Evolutionary conservation across 2,113 vertebrate genomes (phyloP), one percentile per base, ranked within the genome.

Genomic region (Amblyornis subalaris): DNA sequence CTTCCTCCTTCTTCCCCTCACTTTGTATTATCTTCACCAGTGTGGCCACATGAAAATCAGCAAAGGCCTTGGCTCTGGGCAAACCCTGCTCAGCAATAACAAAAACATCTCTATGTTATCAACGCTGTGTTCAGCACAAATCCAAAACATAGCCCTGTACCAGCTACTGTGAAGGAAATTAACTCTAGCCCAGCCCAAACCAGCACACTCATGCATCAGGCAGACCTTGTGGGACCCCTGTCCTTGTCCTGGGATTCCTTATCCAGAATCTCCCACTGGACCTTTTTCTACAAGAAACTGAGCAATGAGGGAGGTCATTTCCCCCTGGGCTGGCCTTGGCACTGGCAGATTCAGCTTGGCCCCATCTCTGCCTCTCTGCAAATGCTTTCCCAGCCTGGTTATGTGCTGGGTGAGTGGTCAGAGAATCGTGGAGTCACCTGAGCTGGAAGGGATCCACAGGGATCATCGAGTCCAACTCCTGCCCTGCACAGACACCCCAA

Each of bases 401-500:
- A 10, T 24, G 26, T 50, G 50, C 50, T 88, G 24, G 8, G 7
- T 20, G 44, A 66, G 28, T 3, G 45, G 15, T 13, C 60, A 66
- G 15, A 45, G 45, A 51, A 51, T 29, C 28, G 8, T 8, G 33
- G 36, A 50, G 23, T 26, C 45, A 28, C 35, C 51, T 29, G 51
- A 58, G 20, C 38, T 53, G 28, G 38, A 44, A 66, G 33, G 16
- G 36, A 45, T 19, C 15, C 60, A 42, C 38, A 66, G 25, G 45
- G 28, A 25, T 60, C 16, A 53, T 21, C 10, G 10, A 60, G 28
- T 22, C 28, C 38, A 60, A 5, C 8, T 4, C 23, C 33, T 38
- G 1, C 4, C 1, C 12, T 66, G 23, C 28, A 33, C 12, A 58
- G 44, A 36, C 73, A 4, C 4, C 36, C 18, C 4, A 36, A 2